Percentiles rank a stretch among this genome's conserved stretches.
phyloP scores from a whole-genome alignment of 2,888 invertebrate species.

The Aspidiotus destructor region DNA sequence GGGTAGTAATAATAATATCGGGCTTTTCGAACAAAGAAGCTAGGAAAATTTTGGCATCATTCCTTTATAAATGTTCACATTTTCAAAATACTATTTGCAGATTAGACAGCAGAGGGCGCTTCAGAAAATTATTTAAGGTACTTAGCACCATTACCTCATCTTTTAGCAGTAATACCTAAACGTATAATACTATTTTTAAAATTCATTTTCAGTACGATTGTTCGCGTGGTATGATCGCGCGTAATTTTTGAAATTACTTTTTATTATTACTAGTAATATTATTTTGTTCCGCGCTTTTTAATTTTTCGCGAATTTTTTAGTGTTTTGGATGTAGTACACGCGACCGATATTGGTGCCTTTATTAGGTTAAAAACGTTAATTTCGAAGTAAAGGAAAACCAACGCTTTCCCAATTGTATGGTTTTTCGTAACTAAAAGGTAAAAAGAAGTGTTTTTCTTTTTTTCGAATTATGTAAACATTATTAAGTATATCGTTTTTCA shows the following conservation, averaged over 20 bases:
- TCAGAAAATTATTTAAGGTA: slow-evolving; percentile 30
- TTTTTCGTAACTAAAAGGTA: too few relatives aligned
- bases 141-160: slow-evolving; percentile 33
- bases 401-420: too few relatives aligned
- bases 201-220: slow-evolving; percentile 31
- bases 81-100: slow-evolving; percentile 7
- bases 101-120: slow-evolving; percentile 28
- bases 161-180: slow-evolving; percentile 31
- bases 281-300: slow-evolving; percentile 18
- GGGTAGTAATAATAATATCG: slow-evolving; percentile 27
- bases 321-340: neutral
- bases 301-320: neutral
- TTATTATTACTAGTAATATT: slow-evolving; percentile 21
- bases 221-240: slow-evolving; percentile 28
- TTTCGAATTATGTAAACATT: too few relatives aligned
- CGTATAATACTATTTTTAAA: slow-evolving; percentile 22
- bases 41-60: slow-evolving; percentile 28
- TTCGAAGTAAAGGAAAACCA: too few relatives aligned
- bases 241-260: slow-evolving; percentile 26
- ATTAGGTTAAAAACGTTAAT: too few relatives aligned
- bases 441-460: too few relatives aligned
- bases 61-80: slow-evolving; percentile 24
- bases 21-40: slow-evolving; percentile 25
- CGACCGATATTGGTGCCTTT: too few relatives aligned
- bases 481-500: too few relatives aligned